These are phyloP conservation scores for Platycnemis pennipes DNA, from an alignment of 2,888 invertebrate genomes.

Conservation along the genomic window DNA sequence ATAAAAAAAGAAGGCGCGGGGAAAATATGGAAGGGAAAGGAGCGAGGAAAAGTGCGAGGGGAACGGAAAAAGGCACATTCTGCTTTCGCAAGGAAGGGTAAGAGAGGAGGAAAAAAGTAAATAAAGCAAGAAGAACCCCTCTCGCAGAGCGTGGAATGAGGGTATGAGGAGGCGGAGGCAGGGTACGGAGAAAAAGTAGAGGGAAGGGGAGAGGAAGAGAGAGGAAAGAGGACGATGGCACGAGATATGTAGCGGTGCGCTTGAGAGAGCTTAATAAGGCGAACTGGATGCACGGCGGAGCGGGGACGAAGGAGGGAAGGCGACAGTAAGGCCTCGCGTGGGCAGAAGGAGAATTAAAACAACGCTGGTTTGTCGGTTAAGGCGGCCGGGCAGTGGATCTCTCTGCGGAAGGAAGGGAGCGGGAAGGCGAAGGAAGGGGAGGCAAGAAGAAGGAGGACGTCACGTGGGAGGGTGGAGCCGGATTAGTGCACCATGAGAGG, in stretches of 20 bases:
- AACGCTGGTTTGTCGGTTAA: too few species aligned
- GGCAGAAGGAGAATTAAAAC: neutral
- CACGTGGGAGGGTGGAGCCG: neutral
- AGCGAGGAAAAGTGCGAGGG: neutral
- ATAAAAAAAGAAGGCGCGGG: neutral
- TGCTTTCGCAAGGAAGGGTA: neutral
- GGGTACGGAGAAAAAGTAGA: too few species aligned
- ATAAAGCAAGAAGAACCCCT: neutral
- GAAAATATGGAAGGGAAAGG: neutral
- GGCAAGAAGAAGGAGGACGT: neutral
- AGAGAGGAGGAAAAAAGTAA: neutral
- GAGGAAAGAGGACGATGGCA: neutral
- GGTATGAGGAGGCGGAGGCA: too few species aligned
- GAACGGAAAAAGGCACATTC: neutral
- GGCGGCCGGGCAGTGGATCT: neutral
- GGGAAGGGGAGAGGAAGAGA: neutral
- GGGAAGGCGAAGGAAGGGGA: neutral
- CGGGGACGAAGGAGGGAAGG: neutral
- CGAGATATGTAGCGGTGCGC: conserved; percentile 19
- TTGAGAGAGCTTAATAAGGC: conserved; percentile 8
- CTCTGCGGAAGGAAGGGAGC: neutral
- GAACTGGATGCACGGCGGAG: neutral
- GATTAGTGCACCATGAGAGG: conserved; percentile 6
- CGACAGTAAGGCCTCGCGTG: neutral
- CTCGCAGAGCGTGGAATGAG: conserved; percentile 17